A percentile compares a stretch with the other conserved stretches of the same genome.
Evolutionary conservation across 2,888 invertebrate genomes (phyloP).

Genomic region (Protonemura montana): DNA sequence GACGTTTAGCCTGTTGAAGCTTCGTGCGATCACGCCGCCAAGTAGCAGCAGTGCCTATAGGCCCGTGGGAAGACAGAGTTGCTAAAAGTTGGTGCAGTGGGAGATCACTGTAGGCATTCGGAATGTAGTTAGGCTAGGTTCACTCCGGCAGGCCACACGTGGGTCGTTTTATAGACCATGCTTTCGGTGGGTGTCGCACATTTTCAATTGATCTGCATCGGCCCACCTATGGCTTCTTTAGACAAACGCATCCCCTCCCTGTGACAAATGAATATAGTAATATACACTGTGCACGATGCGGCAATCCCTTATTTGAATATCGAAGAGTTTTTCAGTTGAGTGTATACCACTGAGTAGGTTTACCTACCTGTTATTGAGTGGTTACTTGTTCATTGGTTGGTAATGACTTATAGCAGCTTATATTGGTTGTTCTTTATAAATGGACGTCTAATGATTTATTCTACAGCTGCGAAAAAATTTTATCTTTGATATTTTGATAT

Average conservation of each 20-base stretch:
- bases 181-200: not conserved
- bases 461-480: not conserved
- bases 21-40: no score
- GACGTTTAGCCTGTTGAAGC: no score
- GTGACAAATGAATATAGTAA: not conserved
- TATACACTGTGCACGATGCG: not conserved
- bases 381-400: not conserved
- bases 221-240: not conserved
- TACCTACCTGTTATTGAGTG: slow-evolving; percentile 2
- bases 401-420: not conserved
- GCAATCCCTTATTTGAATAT: not conserved
- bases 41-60: no score
- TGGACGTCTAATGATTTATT: not conserved
- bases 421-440: not conserved
- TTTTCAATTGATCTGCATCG: not conserved
- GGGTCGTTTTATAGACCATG: not conserved
- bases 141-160: not conserved
- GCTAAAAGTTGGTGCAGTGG: not conserved
- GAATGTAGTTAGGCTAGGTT: not conserved
- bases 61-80: not conserved
- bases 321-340: not conserved
- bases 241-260: not conserved
- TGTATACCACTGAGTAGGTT: not conserved
- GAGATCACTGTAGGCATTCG: not conserved
- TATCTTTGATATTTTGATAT: no score